A percentile compares a stretch with the other conserved stretches of the same genome.
phyloP scores from a whole-genome alignment of 2,797 vertebrate species.

The Enteromius trimaculatus region DNA sequence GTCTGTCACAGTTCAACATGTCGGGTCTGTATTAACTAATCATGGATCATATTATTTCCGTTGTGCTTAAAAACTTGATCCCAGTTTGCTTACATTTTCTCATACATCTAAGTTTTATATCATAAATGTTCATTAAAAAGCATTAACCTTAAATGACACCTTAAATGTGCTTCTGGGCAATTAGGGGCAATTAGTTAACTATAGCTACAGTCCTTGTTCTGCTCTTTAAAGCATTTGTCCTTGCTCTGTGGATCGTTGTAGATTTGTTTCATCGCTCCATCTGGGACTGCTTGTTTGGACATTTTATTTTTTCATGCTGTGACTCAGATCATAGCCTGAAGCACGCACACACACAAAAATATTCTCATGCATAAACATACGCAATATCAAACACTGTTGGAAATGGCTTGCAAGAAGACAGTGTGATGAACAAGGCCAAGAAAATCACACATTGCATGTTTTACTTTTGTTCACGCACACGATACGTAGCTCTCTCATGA shows the following conservation, averaged over 20 bases:
- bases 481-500: slow-evolving; percentile 44
- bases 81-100: not conserved
- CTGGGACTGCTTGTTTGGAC: slow-evolving; percentile 7
- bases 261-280: slow-evolving; percentile 11
- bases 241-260: slow-evolving; percentile 12
- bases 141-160: no score
- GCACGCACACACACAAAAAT: slow-evolving; percentile 35
- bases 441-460: not conserved
- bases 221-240: slow-evolving; percentile 1
- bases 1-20: not conserved
- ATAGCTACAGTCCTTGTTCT: not conserved
- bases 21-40: not conserved
- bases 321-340: slow-evolving; percentile 33
- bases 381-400: slow-evolving; percentile 21
- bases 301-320: slow-evolving; percentile 24
- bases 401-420: not conserved
- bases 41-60: not conserved
- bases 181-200: not conserved
- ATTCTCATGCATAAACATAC: slow-evolving; percentile 42
- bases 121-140: no score
- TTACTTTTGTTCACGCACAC: slow-evolving; percentile 15
- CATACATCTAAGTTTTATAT: not conserved
- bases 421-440: not conserved
- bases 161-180: no score
- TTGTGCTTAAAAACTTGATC: not conserved